Evolutionary conservation across 37 sponge, comb jelly and placozoan species (phyloP).

Genomic region (Cladorhizidae sp.): DNA sequence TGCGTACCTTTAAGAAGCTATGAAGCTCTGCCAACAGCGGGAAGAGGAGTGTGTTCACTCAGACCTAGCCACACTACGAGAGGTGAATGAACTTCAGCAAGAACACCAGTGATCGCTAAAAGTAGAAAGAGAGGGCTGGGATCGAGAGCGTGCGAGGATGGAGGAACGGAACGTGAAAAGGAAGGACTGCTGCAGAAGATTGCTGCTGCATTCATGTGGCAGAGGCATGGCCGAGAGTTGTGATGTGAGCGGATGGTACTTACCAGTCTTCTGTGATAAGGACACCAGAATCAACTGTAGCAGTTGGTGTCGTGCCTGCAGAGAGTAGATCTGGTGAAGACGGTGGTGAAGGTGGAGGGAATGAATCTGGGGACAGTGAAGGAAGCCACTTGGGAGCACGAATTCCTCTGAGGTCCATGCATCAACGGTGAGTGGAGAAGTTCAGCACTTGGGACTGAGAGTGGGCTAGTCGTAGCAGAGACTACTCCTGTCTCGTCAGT

Average conservation of each 20-base stretch:
- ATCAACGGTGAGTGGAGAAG: no score
- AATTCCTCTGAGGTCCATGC: no score
- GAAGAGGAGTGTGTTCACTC: not conserved
- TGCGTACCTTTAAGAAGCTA: not conserved
- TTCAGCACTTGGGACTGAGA: no score
- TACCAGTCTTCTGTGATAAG: not conserved
- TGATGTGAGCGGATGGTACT: not conserved
- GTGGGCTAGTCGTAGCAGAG: not conserved
- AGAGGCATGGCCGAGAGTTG: not conserved
- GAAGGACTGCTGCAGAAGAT: conserved; percentile 1
- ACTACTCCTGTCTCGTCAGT: not conserved
- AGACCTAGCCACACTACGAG: not conserved
- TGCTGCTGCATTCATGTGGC: not conserved
- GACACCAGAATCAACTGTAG: not conserved
- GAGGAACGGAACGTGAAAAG: not conserved
- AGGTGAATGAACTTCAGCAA: not conserved
- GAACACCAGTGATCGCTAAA: not conserved
- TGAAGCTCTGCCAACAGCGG: not conserved
- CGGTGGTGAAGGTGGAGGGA: not conserved
- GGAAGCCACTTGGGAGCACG: not conserved
- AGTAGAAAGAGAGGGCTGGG: not conserved
- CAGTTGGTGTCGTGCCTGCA: not conserved
- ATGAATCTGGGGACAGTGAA: not conserved
- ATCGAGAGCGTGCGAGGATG: not conserved
- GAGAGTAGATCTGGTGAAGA: not conserved